Conservation (phyloP, 2,113 vertebrate genomes). For the Lycaon pictus region DNA sequence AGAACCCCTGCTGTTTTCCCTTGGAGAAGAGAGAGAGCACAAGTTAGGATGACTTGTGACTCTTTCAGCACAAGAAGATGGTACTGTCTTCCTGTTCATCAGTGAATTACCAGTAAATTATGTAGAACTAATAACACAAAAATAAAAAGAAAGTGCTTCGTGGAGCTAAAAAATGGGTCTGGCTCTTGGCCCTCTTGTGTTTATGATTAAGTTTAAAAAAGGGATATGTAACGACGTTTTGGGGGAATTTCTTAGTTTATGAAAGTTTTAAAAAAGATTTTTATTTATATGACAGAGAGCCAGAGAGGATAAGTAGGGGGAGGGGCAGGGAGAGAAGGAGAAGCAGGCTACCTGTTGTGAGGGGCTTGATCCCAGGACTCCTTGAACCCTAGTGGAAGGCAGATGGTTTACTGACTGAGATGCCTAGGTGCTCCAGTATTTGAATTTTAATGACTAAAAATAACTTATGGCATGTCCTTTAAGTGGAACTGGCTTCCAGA, state of each 20-base stretch:
- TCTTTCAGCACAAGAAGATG: not conserved
- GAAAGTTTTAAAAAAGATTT: too few species aligned
- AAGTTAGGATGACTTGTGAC: not conserved
- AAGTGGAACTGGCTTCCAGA: not conserved
- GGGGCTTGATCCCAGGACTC: too few species aligned
- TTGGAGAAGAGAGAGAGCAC: not conserved
- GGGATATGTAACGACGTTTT: not conserved
- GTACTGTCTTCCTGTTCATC: not conserved
- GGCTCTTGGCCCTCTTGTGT: not conserved
- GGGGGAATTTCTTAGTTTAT: not conserved
- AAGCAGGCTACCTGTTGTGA: too few species aligned
- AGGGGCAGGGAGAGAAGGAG: too few species aligned
- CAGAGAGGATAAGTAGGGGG: too few species aligned
- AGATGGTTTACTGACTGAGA: too few species aligned
- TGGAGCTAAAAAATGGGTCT: not conserved
- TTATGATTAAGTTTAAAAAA: not conserved
- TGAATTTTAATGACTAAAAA: slow-evolving; percentile 4
- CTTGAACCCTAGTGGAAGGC: too few species aligned
- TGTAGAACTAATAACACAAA: not conserved
- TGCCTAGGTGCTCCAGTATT: not conserved
- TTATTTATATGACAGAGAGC: too few species aligned
- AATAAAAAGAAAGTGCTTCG: not conserved
- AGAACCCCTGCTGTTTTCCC: not conserved
- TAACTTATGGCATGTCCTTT: not conserved
- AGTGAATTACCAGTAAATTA: not conserved